Evolutionary conservation across 2,113 vertebrate genomes (phyloP).

Genomic region (Scalopus aquaticus): DNA sequence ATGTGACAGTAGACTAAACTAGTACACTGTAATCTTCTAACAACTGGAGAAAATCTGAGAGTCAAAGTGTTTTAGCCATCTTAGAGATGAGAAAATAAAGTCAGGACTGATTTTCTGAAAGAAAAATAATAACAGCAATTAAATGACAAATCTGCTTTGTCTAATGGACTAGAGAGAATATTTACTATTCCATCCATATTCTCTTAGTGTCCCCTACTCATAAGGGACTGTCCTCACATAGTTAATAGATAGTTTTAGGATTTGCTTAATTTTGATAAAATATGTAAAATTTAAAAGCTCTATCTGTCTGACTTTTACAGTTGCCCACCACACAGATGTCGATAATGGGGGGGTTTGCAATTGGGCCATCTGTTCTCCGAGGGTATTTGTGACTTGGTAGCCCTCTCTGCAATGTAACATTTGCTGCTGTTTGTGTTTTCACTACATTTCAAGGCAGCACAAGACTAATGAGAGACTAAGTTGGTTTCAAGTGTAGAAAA

Average conservation of each 20-base stretch:
- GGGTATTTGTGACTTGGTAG: not conserved
- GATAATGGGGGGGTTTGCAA: not conserved
- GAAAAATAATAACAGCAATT: not conserved
- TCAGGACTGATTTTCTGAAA: constrained; percentile 30
- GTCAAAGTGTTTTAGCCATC: constrained; percentile 10
- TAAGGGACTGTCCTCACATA: not conserved
- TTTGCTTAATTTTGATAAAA: not conserved
- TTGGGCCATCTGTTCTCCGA: not conserved
- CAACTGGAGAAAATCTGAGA: not conserved
- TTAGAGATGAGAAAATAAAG: constrained; percentile 44
- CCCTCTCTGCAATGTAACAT: constrained; percentile 40
- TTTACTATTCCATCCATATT: not conserved
- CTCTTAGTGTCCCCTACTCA: not conserved
- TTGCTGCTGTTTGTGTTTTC: constrained; percentile 47
- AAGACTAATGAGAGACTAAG: not conserved
- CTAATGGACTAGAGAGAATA: not conserved
- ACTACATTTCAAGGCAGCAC: not conserved
- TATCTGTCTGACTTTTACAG: not conserved
- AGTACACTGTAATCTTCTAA: not conserved
- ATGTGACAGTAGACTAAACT: not conserved
- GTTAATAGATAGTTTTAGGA: not conserved
- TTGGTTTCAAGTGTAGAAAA: not conserved
- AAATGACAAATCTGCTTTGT: not conserved
- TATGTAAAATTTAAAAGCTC: not conserved
- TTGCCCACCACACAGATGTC: constrained; percentile 41